Percentiles rank a stretch among this genome's conserved stretches.
Evolutionary conservation across 2,113 vertebrate genomes (phyloP).

Genomic region (Mesitornis unicolor): DNA sequence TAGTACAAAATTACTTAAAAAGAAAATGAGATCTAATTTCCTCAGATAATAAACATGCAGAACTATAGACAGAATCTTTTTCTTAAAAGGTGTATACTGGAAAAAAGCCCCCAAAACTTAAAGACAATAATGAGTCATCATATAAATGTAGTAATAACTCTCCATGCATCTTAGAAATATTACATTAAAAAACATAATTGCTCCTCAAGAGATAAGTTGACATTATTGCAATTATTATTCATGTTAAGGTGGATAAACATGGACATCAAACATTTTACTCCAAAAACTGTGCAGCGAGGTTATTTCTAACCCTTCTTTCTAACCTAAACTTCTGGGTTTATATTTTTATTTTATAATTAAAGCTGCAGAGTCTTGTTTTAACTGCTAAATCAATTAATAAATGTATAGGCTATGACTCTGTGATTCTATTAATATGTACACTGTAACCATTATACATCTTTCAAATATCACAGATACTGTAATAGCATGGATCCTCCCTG

Average conservation of each 20-base stretch:
- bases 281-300: background rate
- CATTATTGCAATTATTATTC: background rate
- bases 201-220: background rate
- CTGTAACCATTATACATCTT: background rate
- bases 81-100: background rate
- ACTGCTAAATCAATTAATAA: background rate
- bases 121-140: background rate
- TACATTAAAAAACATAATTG: background rate
- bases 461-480: background rate
- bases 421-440: too few species aligned
- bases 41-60: background rate
- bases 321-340: background rate
- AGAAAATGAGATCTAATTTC: background rate
- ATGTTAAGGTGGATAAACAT: background rate
- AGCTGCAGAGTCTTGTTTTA: background rate
- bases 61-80: background rate
- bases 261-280: background rate
- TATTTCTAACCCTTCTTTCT: background rate
- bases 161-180: background rate
- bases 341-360: background rate
- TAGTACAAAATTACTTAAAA: background rate
- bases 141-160: background rate
- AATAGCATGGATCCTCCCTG: background rate
- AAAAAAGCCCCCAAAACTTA: background rate
- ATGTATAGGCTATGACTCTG: too few species aligned